Evolutionary conservation across 2,888 invertebrate species (phyloP), one percentile per base, ranked within the genome.

Genomic region (Polydrusus tereticollis): DNA sequence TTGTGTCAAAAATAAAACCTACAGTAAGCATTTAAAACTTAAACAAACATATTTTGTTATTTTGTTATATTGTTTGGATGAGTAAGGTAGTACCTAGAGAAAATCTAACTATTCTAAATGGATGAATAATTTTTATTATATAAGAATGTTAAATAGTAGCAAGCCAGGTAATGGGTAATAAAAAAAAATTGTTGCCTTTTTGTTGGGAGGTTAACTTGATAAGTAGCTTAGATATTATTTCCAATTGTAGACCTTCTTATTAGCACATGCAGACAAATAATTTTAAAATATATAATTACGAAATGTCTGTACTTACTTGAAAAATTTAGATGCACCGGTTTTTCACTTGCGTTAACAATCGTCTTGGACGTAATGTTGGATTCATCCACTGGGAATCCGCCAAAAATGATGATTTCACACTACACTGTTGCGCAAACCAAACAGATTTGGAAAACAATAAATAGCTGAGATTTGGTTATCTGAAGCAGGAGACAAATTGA

Each of bases 281-380:
- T 16, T 45, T 23, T 1, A 38, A 36, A 36, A 5, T 41, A 18
- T 12, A 20, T 29, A 66, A 12, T 71, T 50, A 26, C 29, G 6
- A n/a, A 69, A 50, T 21, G 10, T 57, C 10, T 50, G 60, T 59
- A 73, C 73, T 73, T 65, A 73, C 73, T 55, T 73, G 69, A 63
- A 26, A 29, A 41, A 65, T 58, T 59, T 41, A 41, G 50, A 68
- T 64, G 59, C 72, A 68, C 68, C 58, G 45, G 21, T 26, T 47
- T 69, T 60, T 60, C 16, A 69, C 69, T 59, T 36, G 43, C 33
- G 59, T 57, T 33, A 69, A 64, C 72, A 72, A 68, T 64, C 68
- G 58, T 26, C 47, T 59, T 36, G 41, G 14, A 12, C 6, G 52
- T 64, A 68, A 68, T 68, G 68, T 59, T 52, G 59, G 20, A 38